Evolutionary conservation across 2,888 invertebrate genomes (phyloP).

Genomic region (Nowickia ferox): DNA sequence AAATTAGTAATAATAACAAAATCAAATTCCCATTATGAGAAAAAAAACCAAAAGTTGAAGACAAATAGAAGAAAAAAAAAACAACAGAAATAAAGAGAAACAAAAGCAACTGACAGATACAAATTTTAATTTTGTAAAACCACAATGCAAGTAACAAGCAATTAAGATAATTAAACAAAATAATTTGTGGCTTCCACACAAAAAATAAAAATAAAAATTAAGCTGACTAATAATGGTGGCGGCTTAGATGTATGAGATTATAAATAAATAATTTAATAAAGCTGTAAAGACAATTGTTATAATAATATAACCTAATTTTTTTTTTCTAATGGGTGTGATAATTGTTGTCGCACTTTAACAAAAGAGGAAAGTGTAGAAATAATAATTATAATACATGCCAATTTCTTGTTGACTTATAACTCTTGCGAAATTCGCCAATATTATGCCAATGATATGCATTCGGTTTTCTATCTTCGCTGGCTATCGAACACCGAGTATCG

Average conservation of each 20-base stretch:
- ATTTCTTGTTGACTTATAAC: no score
- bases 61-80: slow-evolving; percentile 7
- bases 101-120: slow-evolving; percentile 64
- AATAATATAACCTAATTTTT: slow-evolving; percentile 10
- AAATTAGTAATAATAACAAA: slow-evolving; percentile 17
- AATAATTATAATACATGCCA: no score
- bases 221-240: slow-evolving; percentile 24
- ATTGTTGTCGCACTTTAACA: neutral
- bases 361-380: neutral
- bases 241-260: slow-evolving; percentile 7
- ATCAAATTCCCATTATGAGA: slow-evolving; percentile 57
- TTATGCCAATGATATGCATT: no score
- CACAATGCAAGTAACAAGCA: slow-evolving; percentile 61
- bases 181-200: slow-evolving; percentile 63
- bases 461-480: no score
- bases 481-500: no score
- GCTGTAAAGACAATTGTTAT: slow-evolving; percentile 12
- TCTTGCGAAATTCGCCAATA: no score
- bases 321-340: slow-evolving; percentile 33
- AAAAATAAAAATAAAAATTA: slow-evolving; percentile 39
- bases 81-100: slow-evolving; percentile 27
- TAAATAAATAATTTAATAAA: slow-evolving; percentile 13
- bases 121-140: slow-evolving; percentile 72
- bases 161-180: slow-evolving; percentile 71
- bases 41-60: slow-evolving; percentile 32